Percentiles rank a stretch among this genome's conserved stretches.
Evolutionary conservation across 92 coral and sea anemone genomes (phyloP).

Genomic region (Actinostola sp.): DNA sequence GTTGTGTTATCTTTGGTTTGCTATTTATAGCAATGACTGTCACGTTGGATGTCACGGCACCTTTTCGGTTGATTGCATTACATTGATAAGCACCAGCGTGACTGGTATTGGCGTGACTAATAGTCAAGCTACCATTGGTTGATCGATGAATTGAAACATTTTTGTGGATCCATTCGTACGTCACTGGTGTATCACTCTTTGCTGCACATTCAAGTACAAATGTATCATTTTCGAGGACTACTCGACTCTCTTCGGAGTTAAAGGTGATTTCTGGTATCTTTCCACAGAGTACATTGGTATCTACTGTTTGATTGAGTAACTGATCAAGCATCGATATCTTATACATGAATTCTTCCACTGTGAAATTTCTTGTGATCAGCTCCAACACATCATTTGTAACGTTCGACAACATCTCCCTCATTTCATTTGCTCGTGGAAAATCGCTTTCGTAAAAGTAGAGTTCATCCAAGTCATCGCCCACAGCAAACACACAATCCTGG

Average conservation of each 20-base stretch:
- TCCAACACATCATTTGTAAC: slow-evolving; percentile 20
- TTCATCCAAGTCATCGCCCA: slow-evolving; percentile 44
- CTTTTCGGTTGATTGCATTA: slow-evolving; percentile 54
- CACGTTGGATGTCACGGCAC: slow-evolving; percentile 57
- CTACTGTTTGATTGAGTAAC: slow-evolving; percentile 41
- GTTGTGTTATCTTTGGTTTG: slow-evolving; percentile 49
- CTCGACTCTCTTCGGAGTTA: slow-evolving; percentile 9
- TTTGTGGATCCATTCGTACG: slow-evolving; percentile 59
- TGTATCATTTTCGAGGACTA: slow-evolving; percentile 34
- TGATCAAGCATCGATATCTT: slow-evolving; percentile 10
- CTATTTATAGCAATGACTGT: slow-evolving; percentile 54
- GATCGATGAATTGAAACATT: slow-evolving; percentile 39
- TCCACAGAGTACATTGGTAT: slow-evolving; percentile 60
- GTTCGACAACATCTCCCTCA: slow-evolving; percentile 26
- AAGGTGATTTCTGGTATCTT: slow-evolving; percentile 36
- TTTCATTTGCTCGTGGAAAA: slow-evolving; percentile 41
- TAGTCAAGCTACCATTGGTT: slow-evolving; percentile 30
- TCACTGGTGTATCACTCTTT: slow-evolving; percentile 28
- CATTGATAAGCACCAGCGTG: slow-evolving; percentile 62
- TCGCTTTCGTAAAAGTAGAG: slow-evolving; percentile 53
- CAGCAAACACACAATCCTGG: slow-evolving; percentile 50
- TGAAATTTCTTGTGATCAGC: slow-evolving; percentile 27
- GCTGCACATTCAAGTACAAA: slow-evolving; percentile 43
- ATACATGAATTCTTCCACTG: slow-evolving; percentile 24
- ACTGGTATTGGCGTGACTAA: slow-evolving; percentile 21